A percentile compares a stretch with the other conserved stretches of the same genome.
Conservation (phyloP, 2,797 vertebrate genomes). For the Tokudaia muenninki region DNA sequence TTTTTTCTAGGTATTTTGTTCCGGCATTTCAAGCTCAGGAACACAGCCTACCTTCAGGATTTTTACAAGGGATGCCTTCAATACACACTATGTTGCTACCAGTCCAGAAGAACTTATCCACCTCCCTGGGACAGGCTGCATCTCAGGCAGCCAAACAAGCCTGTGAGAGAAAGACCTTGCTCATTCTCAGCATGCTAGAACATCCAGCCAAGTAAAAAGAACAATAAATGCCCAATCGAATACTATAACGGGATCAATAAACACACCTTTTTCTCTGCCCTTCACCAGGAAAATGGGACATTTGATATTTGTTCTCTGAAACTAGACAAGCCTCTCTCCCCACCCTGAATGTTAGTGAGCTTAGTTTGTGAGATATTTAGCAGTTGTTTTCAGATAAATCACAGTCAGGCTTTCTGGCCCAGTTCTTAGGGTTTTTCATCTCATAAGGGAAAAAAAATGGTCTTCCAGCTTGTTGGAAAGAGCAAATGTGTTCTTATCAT, state of each 20-base stretch:
- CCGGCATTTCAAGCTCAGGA: background rate
- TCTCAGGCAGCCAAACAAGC: background rate
- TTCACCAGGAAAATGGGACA: background rate
- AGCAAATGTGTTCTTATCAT: background rate
- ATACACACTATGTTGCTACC: background rate
- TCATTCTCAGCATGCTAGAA: rapidly evolving
- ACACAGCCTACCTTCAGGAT: background rate
- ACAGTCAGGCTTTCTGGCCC: background rate
- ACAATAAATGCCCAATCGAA: constrained; percentile 55
- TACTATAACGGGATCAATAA: constrained; percentile 51
- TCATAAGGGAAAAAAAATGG: background rate
- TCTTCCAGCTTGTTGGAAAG: background rate
- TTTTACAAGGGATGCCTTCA: rapidly evolving
- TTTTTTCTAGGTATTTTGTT: background rate
- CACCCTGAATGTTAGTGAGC: constrained; percentile 1
- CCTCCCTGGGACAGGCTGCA: rapidly evolving
- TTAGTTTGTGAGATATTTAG: constrained; percentile 68
- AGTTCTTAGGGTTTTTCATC: background rate
- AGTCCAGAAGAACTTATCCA: rapidly evolving
- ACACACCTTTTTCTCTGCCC: background rate
- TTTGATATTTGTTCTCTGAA: constrained; percentile 39
- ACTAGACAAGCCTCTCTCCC: background rate
- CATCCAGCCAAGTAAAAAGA: background rate
- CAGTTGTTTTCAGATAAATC: constrained; percentile 68
- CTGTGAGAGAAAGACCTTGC: background rate